Conservation (phyloP, 2,113 vertebrate genomes). For the Cephalopterus ornatus region DNA sequence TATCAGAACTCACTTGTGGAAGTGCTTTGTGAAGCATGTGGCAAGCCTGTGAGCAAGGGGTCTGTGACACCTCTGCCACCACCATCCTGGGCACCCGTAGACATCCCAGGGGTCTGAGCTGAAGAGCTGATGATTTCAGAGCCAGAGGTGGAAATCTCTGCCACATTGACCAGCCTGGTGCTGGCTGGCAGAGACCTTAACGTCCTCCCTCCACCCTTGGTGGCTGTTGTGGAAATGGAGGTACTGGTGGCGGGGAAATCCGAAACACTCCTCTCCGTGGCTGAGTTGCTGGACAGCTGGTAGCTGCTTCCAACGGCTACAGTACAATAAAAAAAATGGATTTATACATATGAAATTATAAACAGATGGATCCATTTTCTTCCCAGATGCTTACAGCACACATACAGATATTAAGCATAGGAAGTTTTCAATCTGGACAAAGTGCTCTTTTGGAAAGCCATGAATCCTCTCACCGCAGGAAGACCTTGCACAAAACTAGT, state of each 20-base stretch:
- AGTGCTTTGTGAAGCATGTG: neutral
- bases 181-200: slow-evolving; percentile 77
- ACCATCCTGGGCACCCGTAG: neutral
- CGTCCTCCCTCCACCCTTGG: slow-evolving; percentile 75
- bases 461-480: neutral
- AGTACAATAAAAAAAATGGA: neutral
- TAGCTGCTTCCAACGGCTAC: slow-evolving; percentile 54
- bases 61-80: neutral
- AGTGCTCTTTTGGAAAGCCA: slow-evolving; percentile 30
- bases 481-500: neutral
- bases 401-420: neutral
- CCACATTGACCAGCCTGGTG: neutral
- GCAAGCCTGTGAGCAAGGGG: accelerated
- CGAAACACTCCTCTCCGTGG: slow-evolving; percentile 12
- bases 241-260: slow-evolving; percentile 51
- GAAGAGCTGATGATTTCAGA: neutral
- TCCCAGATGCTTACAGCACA: neutral
- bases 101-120: neutral
- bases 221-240: slow-evolving; percentile 75
- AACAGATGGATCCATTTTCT: slow-evolving; percentile 51
- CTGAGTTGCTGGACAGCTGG: neutral
- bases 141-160: slow-evolving; percentile 3
- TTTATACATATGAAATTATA: neutral
- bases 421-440: slow-evolving; percentile 57
- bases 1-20: slow-evolving; percentile 41